These are phyloP conservation scores for Merluccius polli DNA, from an alignment of 2,797 vertebrate species.

Conservation along the genomic window DNA sequence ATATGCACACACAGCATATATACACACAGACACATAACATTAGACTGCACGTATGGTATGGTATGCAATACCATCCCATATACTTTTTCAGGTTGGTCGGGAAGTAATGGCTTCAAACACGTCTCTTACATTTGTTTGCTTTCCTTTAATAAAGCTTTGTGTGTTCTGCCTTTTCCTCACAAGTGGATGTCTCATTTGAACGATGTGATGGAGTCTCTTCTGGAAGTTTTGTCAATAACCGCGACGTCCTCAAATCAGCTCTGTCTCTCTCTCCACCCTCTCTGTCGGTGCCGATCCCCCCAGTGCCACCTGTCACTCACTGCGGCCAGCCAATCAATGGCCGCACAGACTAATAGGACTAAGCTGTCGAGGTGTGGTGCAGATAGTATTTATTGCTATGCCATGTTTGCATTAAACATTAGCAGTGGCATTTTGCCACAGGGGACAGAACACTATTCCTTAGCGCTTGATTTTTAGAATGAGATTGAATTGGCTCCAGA, in stretches of 20 bases:
- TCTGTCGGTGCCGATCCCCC: background rate
- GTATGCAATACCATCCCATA: background rate
- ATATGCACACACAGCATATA: background rate
- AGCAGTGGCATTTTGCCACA: constrained; percentile 28
- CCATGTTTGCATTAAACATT: constrained; percentile 22
- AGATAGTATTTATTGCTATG: background rate
- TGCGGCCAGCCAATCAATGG: background rate
- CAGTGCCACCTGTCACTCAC: background rate
- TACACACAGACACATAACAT: background rate
- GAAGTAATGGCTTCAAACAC: background rate
- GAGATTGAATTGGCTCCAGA: constrained; percentile 31
- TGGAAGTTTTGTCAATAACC: background rate
- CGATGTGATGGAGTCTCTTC: background rate
- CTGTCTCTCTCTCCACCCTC: background rate
- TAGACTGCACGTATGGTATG: background rate
- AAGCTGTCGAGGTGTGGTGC: background rate
- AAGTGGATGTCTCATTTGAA: background rate
- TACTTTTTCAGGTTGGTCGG: background rate
- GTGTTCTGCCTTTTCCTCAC: background rate
- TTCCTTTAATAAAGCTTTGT: background rate
- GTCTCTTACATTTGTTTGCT: background rate
- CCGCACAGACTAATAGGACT: background rate
- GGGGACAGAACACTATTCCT: constrained; percentile 7
- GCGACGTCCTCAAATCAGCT: background rate
- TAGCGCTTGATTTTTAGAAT: constrained; percentile 30